phyloP scores from a whole-genome alignment of 2,797 vertebrate genomes.

The Bucorvus abyssinicus region DNA sequence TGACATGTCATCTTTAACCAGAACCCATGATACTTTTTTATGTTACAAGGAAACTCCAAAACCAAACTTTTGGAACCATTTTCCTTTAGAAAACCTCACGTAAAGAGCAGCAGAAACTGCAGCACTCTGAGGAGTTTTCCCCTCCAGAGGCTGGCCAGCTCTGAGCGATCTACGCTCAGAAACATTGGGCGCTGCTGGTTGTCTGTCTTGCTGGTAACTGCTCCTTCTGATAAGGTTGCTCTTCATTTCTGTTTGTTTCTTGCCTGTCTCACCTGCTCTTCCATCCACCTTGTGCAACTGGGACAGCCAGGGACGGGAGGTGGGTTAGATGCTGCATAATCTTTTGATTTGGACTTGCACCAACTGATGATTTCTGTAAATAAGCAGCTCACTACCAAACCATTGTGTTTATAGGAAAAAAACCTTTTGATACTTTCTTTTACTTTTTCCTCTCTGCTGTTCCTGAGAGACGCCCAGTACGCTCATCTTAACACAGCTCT shows the following conservation, averaged over 20 bases:
- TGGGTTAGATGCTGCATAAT: neutral
- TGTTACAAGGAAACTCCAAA: neutral
- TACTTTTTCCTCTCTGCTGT: neutral
- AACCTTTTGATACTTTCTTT: neutral
- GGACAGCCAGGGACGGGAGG: neutral
- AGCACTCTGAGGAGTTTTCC: neutral
- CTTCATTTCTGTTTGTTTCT: neutral
- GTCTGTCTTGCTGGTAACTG: neutral
- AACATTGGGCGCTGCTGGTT: fast-evolving
- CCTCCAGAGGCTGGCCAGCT: neutral
- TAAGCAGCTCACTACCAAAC: neutral
- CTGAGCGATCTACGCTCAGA: no score
- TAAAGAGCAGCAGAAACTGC: neutral
- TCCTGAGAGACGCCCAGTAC: fast-evolving
- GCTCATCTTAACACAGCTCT: fast-evolving
- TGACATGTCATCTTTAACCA: neutral
- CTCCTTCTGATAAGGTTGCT: neutral
- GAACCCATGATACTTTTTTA: neutral
- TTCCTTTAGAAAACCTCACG: neutral
- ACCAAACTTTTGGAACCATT: neutral
- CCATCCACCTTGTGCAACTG: neutral
- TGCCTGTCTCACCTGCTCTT: neutral
- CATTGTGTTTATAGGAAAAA: fast-evolving
- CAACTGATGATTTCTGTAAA: neutral
- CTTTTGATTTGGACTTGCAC: neutral